Evolutionary conservation across 1,140 invertebrate species (phyloP).

Genomic region (Gonioctena quinquepunctata): DNA sequence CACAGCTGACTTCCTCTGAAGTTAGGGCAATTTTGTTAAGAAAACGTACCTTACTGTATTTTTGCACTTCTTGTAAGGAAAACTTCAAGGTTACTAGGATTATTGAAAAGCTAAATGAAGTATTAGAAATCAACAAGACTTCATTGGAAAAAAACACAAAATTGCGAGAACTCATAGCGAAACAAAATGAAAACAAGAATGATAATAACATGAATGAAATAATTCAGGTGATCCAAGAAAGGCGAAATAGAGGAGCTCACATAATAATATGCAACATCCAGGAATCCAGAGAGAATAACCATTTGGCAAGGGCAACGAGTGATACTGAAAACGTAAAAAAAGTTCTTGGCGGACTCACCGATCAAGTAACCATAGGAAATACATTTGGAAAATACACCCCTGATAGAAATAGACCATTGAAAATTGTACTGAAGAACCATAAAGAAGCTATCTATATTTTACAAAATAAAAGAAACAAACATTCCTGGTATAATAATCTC

Average conservation of each 20-base stretch:
- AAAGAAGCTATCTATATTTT: background rate
- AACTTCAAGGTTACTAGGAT: conserved; percentile 6
- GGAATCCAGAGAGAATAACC: too few species aligned
- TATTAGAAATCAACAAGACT: background rate
- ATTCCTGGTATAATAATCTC: background rate
- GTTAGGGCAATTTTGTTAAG: background rate
- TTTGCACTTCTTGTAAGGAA: background rate
- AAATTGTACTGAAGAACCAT: conserved; percentile 8
- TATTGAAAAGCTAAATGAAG: conserved; percentile 1
- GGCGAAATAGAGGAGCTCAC: too few species aligned
- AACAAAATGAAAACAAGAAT: conserved; percentile 5
- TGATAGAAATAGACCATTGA: conserved; percentile 6
- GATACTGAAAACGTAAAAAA: conserved; percentile 4
- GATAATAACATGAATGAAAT: background rate
- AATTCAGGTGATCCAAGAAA: background rate
- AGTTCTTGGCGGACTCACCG: too few species aligned
- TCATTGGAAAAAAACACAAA: background rate
- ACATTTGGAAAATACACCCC: background rate
- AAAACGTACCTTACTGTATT: conserved; percentile 1
- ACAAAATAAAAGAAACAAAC: background rate
- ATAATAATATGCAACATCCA: too few species aligned
- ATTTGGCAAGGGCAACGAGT: conserved; percentile 2
- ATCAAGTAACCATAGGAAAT: too few species aligned
- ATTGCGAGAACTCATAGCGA: background rate
- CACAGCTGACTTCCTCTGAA: background rate